Base-by-base conservation (phyloP, 2,888 invertebrate genomes). In the Incurvaria masculella region DNA sequence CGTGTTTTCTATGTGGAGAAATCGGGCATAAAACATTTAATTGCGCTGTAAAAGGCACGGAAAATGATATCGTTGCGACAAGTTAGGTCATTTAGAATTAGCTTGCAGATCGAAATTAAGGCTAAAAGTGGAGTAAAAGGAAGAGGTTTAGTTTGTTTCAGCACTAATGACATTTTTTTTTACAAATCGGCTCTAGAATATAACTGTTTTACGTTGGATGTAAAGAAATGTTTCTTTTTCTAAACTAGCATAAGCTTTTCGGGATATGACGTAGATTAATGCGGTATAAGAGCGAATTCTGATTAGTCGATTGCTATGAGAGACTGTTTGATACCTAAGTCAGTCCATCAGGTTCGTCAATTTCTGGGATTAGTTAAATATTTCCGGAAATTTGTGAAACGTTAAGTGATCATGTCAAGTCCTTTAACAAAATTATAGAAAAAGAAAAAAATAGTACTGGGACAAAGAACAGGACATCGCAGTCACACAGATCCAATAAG, bases 371-470 rank as follows among this genome's bases (percentile, higher is more conserved):
- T 56, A 6, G 46, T 52, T 1, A 59, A 50, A 21, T 64, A 58
- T 49, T 63, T 62, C 48, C 51, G 61, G 1, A 58, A 59, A 47
- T 65, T 63, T 47, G 56, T 64, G 2, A 52, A 49, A 46, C 52
- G 57, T 17, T 64, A 59, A 47, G 59, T 62, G 0, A 8, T 52
- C 2, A 21, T 61, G 5, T 56, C 56, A 0, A 52, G 40, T n/a
- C 63, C 53, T 38, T 33, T 55, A 14, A 57, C 58, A 2, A 57
- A 56, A 41, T 45, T 62, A 10, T 46, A 59, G 21, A 55, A 53
- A 40, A 58, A 58, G 26, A 53, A 50, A n/a, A 50, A 46, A 46
- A 4, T 53, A 47, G 51, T 19, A 26, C 48, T 57, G 43, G 56
- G 40, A 40, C 16, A 2, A 16, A 1, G 16, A 5, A 2, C 52